Percentiles rank a stretch among this genome's conserved stretches.
phyloP scores from a whole-genome alignment of 2,888 invertebrate species.

The Tenthredo notha region DNA sequence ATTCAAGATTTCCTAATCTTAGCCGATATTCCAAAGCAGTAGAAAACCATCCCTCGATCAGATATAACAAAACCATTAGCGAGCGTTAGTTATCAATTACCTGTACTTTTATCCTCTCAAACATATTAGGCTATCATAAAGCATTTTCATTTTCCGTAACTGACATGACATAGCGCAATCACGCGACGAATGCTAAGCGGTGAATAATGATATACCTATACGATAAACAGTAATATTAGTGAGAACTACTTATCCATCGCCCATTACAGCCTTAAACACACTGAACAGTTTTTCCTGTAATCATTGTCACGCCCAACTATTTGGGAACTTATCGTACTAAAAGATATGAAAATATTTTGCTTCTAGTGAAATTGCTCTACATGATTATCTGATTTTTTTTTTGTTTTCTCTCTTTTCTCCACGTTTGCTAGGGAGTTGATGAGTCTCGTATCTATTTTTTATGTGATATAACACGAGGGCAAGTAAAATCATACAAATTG shows the following conservation, averaged over 20 bases:
- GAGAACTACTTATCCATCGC: conserved; percentile 10
- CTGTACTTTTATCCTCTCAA: background rate
- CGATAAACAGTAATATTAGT: conserved; percentile 31
- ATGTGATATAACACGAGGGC: background rate
- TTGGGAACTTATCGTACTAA: background rate
- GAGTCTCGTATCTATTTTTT: background rate
- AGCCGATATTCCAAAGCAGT: background rate
- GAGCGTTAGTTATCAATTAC: conserved; percentile 31
- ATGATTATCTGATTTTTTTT: background rate
- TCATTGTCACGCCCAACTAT: conserved; percentile 17
- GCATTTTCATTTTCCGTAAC: conserved; percentile 1
- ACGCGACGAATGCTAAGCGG: conserved; percentile 22
- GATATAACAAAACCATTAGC: background rate
- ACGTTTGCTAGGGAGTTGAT: background rate
- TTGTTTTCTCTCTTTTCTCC: background rate
- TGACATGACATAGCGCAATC: background rate
- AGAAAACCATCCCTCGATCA: background rate
- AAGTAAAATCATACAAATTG: background rate
- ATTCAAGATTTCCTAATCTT: background rate
- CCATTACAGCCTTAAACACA: conserved; percentile 28
- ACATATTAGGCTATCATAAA: conserved; percentile 13
- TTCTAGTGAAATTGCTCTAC: conserved; percentile 16
- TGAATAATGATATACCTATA: conserved; percentile 10
- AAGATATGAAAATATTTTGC: conserved; percentile 4
- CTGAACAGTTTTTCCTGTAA: background rate